Percentiles rank a stretch among this genome's conserved stretches.
phyloP scores from a whole-genome alignment of 2,797 vertebrate species.

The Pangasius sanitwongsei region DNA sequence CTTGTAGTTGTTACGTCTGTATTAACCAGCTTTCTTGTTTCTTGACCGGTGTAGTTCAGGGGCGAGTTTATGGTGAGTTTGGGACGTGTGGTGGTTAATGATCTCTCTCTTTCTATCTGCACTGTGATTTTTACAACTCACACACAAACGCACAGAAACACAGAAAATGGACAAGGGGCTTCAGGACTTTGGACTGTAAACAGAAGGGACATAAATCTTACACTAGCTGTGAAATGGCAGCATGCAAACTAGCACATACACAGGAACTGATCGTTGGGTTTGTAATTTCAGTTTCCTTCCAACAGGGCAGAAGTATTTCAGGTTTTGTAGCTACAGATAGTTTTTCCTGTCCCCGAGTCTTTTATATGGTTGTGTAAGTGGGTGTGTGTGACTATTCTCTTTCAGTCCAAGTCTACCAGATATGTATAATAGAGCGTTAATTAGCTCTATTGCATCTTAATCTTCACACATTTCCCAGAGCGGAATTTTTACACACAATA shows the following conservation, averaged over 20 bases:
- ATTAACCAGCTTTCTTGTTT: not conserved
- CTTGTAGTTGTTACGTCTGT: too few species aligned
- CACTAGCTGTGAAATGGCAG: conserved; percentile 17
- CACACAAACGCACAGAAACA: conserved; percentile 6
- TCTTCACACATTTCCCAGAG: not conserved
- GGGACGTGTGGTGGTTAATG: conserved; percentile 56
- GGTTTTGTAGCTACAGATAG: conserved; percentile 15
- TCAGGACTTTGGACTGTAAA: conserved; percentile 52
- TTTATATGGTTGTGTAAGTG: conserved; percentile 11
- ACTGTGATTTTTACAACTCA: conserved; percentile 21
- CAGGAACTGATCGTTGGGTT: not conserved
- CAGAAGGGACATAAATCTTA: conserved; percentile 35
- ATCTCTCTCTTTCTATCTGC: conserved; percentile 45
- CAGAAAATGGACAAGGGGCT: conserved; percentile 14
- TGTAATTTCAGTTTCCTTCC: conserved; percentile 31
- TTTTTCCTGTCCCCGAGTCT: not conserved
- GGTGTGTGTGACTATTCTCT: conserved; percentile 8
- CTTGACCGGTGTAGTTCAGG: not conserved
- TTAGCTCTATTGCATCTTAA: not conserved
- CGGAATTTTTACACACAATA: not conserved
- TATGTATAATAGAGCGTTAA: not conserved
- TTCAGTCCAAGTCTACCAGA: not conserved
- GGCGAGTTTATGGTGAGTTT: not conserved
- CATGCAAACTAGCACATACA: not conserved
- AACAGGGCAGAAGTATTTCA: conserved; percentile 42